Evolutionary conservation across 2,797 vertebrate genomes (phyloP).

Genomic region (Danionella dracula): DNA sequence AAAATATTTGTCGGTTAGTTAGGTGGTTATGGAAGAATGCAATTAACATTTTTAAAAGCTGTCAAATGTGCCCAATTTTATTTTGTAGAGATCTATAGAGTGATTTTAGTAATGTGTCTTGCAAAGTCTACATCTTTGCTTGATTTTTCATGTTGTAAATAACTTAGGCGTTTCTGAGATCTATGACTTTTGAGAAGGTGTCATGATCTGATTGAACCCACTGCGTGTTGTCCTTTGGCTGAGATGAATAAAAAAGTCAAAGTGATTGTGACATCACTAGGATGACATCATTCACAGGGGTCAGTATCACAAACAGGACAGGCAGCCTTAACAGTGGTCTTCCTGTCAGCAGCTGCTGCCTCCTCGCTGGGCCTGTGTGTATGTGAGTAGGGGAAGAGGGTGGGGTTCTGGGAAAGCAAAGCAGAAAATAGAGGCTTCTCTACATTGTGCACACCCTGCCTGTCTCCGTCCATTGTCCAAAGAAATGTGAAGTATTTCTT

Average conservation of each 20-base stretch:
- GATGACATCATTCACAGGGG: slow-evolving; percentile 54
- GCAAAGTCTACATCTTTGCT: too few relatives aligned
- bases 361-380: slow-evolving; percentile 31
- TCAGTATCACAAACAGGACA: slow-evolving; percentile 63
- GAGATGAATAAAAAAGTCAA: slow-evolving; percentile 22
- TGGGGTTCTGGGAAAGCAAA: slow-evolving; percentile 35
- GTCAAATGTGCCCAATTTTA: too few relatives aligned
- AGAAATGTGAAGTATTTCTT: not conserved
- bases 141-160: too few relatives aligned
- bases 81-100: too few relatives aligned
- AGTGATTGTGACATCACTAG: slow-evolving; percentile 54
- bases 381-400: not conserved
- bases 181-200: too few relatives aligned
- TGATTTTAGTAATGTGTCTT: too few relatives aligned
- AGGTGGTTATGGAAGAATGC: too few relatives aligned
- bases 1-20: too few relatives aligned
- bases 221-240: too few relatives aligned
- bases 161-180: too few relatives aligned
- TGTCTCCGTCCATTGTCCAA: slow-evolving; percentile 16
- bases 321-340: slow-evolving; percentile 53
- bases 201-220: too few relatives aligned
- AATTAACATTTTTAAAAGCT: too few relatives aligned
- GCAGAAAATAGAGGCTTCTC: slow-evolving; percentile 3
- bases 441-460: not conserved
- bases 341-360: slow-evolving; percentile 63